Base-by-base conservation (phyloP, 35 echinoderm and acorn worm species). In the Strongylocentrotus purpuratus region DNA sequence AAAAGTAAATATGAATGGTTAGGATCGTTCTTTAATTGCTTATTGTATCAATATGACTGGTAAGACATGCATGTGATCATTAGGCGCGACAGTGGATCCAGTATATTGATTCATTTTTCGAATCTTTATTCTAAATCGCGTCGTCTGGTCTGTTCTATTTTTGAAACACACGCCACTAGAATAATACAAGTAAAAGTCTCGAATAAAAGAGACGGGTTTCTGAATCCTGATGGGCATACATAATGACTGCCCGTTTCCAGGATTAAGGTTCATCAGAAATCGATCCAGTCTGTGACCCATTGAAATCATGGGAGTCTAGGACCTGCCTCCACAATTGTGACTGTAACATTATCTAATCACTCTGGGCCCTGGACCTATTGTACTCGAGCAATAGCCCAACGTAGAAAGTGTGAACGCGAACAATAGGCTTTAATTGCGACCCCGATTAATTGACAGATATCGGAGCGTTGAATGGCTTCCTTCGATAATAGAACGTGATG, bases 361-460 rank as follows among this genome's bases (percentile, higher is more conserved):
- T 18, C 20, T 32, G 33, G 33, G 7, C 88, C 33, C 33, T 91
- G 33, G 33, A 6, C 88, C 88, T n/a, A 48, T 91, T 41, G 33
- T 48, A 41, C 2, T 41, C 46, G 22, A 41, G n/a, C 20, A 91
- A 46, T 46, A 91, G 31, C 88, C 33, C 33, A 32, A 91, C 33
- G 33, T n/a, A 4, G 15, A 46, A 46, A 15, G 88, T 46, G 33
- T 91, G 18, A 46, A 48, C 14, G 14, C 15, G 88, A 31, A 41
- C 46, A 91, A 91, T 41, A 41, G 88, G 88, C 33, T 20, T 46
- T 46, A 33, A 46, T 33, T 91, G 14, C 31, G 14, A 22, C 25
- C 65, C 65, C 65, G 65, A 78, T 78, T 78, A 78, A 78, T 78
- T 78, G 65, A 78, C 65, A 78, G 65, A 78, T 78, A 78, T 78